These are phyloP conservation scores for Passer domesticus DNA, from an alignment of 2,113 vertebrate species.

Conservation along the genomic window DNA sequence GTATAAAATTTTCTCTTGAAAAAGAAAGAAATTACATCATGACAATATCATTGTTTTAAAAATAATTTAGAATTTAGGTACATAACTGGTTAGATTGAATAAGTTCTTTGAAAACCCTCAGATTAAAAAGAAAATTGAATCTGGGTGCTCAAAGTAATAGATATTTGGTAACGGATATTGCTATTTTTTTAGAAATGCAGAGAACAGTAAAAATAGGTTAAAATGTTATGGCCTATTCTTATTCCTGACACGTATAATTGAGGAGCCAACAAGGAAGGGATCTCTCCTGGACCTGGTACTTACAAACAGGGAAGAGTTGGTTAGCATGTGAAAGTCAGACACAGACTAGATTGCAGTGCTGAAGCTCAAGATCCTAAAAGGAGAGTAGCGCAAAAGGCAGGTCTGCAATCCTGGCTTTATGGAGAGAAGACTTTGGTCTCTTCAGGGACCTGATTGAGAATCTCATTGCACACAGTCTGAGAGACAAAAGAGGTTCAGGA, in stretches of 20 bases:
- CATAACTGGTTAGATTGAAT: background rate
- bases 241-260: background rate
- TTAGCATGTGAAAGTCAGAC: background rate
- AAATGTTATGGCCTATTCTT: background rate
- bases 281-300: background rate
- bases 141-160: background rate
- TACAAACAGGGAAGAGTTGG: background rate
- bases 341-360: background rate
- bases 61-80: background rate
- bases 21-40: background rate
- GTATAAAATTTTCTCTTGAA: background rate
- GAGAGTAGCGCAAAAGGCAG: background rate
- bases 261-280: background rate
- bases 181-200: background rate
- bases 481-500: background rate
- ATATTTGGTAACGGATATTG: fast-evolving
- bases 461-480: background rate
- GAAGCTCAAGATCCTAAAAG: background rate
- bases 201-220: background rate
- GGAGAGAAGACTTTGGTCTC: background rate
- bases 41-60: background rate
- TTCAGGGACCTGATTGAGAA: background rate
- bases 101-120: background rate
- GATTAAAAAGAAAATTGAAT: background rate
- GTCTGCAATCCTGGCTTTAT: background rate